Evolutionary conservation across 1,140 invertebrate genomes (phyloP).

Genomic region (Caligus rogercresseyi): DNA sequence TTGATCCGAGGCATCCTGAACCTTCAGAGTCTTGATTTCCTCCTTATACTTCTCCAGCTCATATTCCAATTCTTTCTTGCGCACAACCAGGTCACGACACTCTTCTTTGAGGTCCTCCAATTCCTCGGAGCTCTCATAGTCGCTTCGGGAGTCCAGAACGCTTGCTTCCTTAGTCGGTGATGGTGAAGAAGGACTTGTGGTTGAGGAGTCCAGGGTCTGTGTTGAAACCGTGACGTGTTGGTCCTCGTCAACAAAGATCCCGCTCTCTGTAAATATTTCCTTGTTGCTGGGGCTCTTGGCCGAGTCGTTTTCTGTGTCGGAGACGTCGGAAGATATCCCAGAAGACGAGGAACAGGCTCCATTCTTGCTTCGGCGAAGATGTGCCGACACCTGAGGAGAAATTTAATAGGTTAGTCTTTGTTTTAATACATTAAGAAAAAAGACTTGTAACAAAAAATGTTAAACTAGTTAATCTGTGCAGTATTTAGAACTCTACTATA

Average conservation of each 20-base stretch:
- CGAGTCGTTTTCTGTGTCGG: background rate
- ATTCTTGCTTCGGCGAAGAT: background rate
- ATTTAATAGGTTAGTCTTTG: no score
- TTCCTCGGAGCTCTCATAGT: conserved; percentile 6
- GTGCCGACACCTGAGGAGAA: background rate
- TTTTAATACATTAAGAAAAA: no score
- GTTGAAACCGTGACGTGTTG: background rate
- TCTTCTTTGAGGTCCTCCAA: conserved; percentile 3
- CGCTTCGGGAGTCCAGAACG: background rate
- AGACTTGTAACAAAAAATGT: no score
- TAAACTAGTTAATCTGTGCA: no score
- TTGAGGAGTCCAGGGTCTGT: background rate
- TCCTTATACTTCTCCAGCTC: conserved; percentile 10
- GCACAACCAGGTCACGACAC: background rate
- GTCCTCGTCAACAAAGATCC: background rate
- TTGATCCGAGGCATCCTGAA: background rate
- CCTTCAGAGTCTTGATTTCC: conserved; percentile 5
- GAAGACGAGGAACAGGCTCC: background rate
- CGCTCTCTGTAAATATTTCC: background rate
- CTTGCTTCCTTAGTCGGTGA: no score
- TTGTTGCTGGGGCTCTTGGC: background rate
- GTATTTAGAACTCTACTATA: no score
- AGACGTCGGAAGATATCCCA: background rate
- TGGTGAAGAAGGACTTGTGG: no score
- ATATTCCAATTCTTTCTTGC: conserved; percentile 10